These are phyloP conservation scores for Pangasianodon gigas DNA, from an alignment of 2,113 vertebrate species.

Conservation along the genomic window DNA sequence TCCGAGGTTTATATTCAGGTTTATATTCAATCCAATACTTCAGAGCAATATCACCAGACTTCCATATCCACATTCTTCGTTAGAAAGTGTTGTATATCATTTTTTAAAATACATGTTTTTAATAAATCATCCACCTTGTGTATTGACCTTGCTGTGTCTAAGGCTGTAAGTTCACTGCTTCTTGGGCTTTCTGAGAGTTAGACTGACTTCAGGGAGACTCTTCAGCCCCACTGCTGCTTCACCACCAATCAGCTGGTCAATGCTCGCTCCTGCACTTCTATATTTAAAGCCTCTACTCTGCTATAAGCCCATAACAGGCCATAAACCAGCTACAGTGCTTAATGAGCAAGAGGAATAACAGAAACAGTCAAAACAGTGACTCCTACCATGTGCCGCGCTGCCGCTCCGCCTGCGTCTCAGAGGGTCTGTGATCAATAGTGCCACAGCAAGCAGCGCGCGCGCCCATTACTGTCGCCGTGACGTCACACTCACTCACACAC, in stretches of 20 bases:
- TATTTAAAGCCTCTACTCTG: conserved; percentile 44
- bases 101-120: background rate
- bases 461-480: conserved; percentile 40
- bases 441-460: background rate
- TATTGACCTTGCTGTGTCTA: background rate
- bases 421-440: conserved; percentile 26
- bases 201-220: background rate
- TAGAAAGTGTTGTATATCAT: background rate
- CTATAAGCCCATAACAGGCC: conserved; percentile 1
- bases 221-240: conserved; percentile 19
- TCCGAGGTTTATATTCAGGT: background rate
- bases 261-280: conserved; percentile 34
- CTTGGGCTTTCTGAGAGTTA: background rate
- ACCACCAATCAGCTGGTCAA: conserved; percentile 54
- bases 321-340: background rate
- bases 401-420: conserved; percentile 25
- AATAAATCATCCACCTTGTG: background rate
- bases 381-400: conserved; percentile 36
- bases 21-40: background rate
- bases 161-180: background rate
- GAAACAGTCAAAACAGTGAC: background rate
- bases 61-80: background rate
- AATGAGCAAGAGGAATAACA: background rate
- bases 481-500: conserved; percentile 44
- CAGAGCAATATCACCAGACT: background rate